Conservation (phyloP, 2,113 vertebrate species). For the Silurus glanis region DNA sequence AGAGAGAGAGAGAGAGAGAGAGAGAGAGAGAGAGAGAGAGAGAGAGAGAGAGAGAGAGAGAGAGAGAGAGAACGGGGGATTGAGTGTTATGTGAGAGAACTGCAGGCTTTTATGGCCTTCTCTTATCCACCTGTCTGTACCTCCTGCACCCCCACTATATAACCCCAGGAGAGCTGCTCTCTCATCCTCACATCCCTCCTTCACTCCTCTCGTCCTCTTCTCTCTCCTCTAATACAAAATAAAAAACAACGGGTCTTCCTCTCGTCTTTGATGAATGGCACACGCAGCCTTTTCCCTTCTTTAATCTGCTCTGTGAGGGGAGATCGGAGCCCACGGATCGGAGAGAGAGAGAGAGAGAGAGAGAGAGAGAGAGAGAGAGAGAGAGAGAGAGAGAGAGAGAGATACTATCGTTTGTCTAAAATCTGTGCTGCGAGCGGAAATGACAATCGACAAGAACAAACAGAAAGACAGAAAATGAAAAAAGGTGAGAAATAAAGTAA, state of each 20-base stretch:
- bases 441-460: too few relatives aligned
- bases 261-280: neutral
- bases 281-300: neutral
- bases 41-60: constrained; percentile 3
- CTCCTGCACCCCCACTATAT: constrained; percentile 43
- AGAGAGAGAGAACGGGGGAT: neutral
- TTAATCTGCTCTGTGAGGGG: constrained; percentile 3
- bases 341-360: neutral
- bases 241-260: neutral
- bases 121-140: constrained; percentile 38
- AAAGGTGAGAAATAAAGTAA: too few relatives aligned
- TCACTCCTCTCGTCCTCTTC: constrained; percentile 15
- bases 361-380: neutral
- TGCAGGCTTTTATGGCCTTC: constrained; percentile 10
- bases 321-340: neutral
- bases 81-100: constrained; percentile 12
- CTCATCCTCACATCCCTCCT: constrained; percentile 20
- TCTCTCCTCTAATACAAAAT: neutral
- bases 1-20: constrained; percentile 1
- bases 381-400: neutral
- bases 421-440: neutral
- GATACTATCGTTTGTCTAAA: neutral
- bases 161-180: constrained; percentile 20
- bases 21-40: neutral
- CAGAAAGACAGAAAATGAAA: too few relatives aligned